phyloP scores from a whole-genome alignment of 2,888 invertebrate genomes.

The Xylophagus ater region DNA sequence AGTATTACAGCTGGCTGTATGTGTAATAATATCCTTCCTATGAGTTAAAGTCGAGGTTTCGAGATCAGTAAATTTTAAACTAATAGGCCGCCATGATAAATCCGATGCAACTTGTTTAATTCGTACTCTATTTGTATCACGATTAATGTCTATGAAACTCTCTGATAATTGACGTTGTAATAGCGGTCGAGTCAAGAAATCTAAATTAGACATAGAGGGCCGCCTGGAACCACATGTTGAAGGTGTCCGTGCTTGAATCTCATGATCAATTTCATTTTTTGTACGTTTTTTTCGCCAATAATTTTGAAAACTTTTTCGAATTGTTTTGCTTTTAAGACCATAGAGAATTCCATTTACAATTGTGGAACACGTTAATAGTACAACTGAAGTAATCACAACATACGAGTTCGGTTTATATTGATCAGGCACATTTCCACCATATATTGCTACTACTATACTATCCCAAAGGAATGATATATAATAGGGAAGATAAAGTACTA shows the following conservation, averaged over 20 bases:
- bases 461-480: constrained; percentile 62
- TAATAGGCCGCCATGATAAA: constrained; percentile 42
- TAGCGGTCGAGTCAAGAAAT: constrained; percentile 43
- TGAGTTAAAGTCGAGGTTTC: constrained; percentile 21
- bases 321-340: constrained; percentile 60
- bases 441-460: constrained; percentile 33
- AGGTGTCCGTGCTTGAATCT: constrained; percentile 69
- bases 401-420: constrained; percentile 15
- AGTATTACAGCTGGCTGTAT: constrained; percentile 59
- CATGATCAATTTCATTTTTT: constrained; percentile 66
- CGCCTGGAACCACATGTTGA: constrained; percentile 65
- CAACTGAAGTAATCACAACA: constrained; percentile 14
- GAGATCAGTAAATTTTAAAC: constrained; percentile 24
- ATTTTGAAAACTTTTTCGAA: constrained; percentile 61
- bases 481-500: constrained; percentile 63
- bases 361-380: constrained; percentile 44
- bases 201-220: constrained; percentile 53
- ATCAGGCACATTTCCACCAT: constrained; percentile 20
- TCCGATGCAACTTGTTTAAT: constrained; percentile 43
- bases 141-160: constrained; percentile 42
- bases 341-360: constrained; percentile 67
- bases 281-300: constrained; percentile 68
- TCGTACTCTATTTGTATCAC: constrained; percentile 22
- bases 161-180: constrained; percentile 47
- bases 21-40: constrained; percentile 41